Base-by-base conservation (phyloP, 2,888 invertebrate genomes). In the Arctia plantaginis region DNA sequence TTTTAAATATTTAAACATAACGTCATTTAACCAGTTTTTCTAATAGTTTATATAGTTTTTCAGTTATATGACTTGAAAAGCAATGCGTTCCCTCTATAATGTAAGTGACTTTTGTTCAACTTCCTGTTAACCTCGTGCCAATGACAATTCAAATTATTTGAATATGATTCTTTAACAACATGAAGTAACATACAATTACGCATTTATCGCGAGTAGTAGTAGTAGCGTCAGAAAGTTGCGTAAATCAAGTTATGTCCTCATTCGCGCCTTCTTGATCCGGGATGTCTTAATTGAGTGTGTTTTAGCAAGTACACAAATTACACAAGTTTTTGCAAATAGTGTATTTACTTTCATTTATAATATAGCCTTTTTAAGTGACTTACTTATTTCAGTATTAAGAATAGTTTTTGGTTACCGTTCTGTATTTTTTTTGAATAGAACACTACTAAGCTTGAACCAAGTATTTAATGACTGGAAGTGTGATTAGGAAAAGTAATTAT, bases 201-300 rank as follows among this genome's bases (percentile, higher is more conserved):
- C 78, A 75, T 74, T 80, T 80, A 78, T 80, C 85, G 83, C 82
- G 67, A 79, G 78, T 81, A 84, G 82, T 82, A 82, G 80, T 81
- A 84, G 82, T 82, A 82, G 80, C 77, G 82, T 79, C 79, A 81
- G 84, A 86, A 84, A 82, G 83, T 87, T 87, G 84, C 86, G 85
- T 85, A 85, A 85, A 83, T 84, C 79, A 77, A 74, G 81, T 76
- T 86, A 82, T 85, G 85, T 86, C 85, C 89, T 80, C 88, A 86
- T 84, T 88, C 77, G 76, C 75, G 79, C 80, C 87, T 87, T 82
- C 85, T 86, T 81, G 78, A 87, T 89, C 87, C 87, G 85, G 81
- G 78, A 87, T 86, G 77, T 72, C 81, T 78, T 76, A 71, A 67
- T 70, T 73, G 23, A 75, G 71, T 51, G 72, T 55, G 20, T 30